Evolutionary conservation across 2,888 invertebrate genomes (phyloP).

Genomic region (Brachyptera risi): DNA sequence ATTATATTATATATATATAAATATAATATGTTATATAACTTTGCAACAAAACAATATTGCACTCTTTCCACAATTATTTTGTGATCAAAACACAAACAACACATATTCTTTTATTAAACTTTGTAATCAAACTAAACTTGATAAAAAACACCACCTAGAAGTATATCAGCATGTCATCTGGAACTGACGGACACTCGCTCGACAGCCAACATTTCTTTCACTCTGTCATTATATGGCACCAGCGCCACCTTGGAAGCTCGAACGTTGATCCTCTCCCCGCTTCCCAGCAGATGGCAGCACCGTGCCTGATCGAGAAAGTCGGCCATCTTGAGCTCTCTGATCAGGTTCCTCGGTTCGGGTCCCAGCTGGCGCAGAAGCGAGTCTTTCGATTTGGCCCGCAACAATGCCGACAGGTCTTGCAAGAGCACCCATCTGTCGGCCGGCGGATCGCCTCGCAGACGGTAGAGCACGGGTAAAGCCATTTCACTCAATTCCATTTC

Average conservation of each 20-base stretch:
- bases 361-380: slow-evolving; percentile 70
- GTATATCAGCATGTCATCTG: slow-evolving; percentile 24
- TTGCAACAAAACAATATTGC: slow-evolving; percentile 1
- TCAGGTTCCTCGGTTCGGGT: slow-evolving; percentile 44
- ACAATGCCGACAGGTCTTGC: slow-evolving; percentile 70
- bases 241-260: slow-evolving; percentile 76
- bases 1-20: no score
- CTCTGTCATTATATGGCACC: slow-evolving; percentile 79
- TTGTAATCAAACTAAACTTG: background rate
- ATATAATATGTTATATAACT: no score
- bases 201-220: slow-evolving; percentile 74
- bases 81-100: background rate
- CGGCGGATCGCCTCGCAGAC: slow-evolving; percentile 56
- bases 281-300: slow-evolving; percentile 72
- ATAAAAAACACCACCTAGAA: slow-evolving; percentile 9
- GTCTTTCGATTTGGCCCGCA: slow-evolving; percentile 78
- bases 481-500: slow-evolving; percentile 79
- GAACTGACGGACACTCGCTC: slow-evolving; percentile 55
- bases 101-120: slow-evolving; percentile 1
- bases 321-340: slow-evolving; percentile 69
- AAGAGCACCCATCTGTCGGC: slow-evolving; percentile 75
- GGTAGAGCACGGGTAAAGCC: slow-evolving; percentile 76
- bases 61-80: background rate
- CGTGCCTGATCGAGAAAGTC: slow-evolving; percentile 78
- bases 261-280: slow-evolving; percentile 74